Conservation (phyloP, 2,797 vertebrate species). For the Bradypus variegatus region DNA sequence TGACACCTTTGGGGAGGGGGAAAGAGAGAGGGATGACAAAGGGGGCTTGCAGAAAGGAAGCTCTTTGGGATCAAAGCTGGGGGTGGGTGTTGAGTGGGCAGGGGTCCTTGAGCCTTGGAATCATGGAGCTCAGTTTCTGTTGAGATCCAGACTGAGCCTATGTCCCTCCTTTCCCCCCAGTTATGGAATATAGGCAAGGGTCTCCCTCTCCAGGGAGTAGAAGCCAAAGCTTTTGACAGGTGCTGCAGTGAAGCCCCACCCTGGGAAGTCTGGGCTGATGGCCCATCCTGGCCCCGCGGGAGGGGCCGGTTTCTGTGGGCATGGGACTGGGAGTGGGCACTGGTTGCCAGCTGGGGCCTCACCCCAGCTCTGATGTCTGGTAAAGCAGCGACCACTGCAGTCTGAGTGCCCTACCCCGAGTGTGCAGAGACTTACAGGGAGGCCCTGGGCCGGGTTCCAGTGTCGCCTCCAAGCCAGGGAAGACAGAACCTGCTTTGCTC, state of each 20-base stretch:
- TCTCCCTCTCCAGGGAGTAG: neutral
- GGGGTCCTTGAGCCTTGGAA: neutral
- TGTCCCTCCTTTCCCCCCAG: neutral
- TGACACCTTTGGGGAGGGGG: neutral
- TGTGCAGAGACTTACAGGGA: neutral
- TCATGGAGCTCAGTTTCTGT: neutral
- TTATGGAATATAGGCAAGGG: neutral
- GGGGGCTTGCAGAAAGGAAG: neutral
- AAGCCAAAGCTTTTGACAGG: neutral
- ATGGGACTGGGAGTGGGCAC: neutral
- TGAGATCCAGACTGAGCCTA: neutral
- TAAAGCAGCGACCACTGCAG: too few relatives aligned
- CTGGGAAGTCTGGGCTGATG: neutral
- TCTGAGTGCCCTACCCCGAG: neutral
- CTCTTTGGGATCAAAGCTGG: neutral
- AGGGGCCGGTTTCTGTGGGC: neutral
- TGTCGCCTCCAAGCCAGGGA: too few relatives aligned
- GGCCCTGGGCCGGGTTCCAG: neutral
- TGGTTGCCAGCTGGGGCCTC: neutral
- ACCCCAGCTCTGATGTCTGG: too few relatives aligned
- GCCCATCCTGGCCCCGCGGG: neutral
- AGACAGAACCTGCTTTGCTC: neutral
- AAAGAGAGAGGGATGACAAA: neutral
- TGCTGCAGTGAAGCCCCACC: neutral
- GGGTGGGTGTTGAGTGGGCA: neutral